Evolutionary conservation across 2,113 vertebrate species (phyloP), one percentile per base, ranked within the genome.

Genomic region (Marmota monax): DNA sequence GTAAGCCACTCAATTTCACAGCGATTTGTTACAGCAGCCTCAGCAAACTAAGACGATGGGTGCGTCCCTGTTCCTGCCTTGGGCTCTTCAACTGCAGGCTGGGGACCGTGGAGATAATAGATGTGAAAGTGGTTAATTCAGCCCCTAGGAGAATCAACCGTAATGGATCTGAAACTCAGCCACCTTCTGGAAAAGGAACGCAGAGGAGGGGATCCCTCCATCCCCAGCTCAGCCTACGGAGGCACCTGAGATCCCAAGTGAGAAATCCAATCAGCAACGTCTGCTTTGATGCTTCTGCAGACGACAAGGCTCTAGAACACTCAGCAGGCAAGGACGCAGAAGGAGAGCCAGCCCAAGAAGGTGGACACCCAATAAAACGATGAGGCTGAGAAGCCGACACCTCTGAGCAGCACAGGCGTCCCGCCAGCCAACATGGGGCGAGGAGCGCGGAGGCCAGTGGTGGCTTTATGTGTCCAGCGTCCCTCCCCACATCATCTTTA

Each of bases 171-270:
- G 74, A 89, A 25, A 42, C 48, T 4, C 80, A 25, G 14, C 20
- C 27, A 61, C 25, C 56, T 63, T 76, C 56, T 27, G 83, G 14
- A 48, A 37, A 76, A 80, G 7, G 29, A 29, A 69, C 22, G 37
- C 65, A 45, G 53, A 58, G 10, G 48, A 29, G 14, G 18, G 42
- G 73, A 7, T 2, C 1, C 0, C 4, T 29, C 23, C 4, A 0
- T 14, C 45, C 58, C 72, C 20, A 70, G 79, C 29, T 53, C 53
- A 1, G 53, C 16, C 69, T 18, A 74, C 23, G 18, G 61, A 32
- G 32, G 51, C 32, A 17, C 2, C 0, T 0, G 12, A 23, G 32
- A 34, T 27, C 18, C 51, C 34, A 5, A 3, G 4, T 0, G 37
- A 63, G 25, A 80, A 53, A 29, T 11, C 37, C n/a, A 51, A 3